These are phyloP conservation scores for Folsomia manolachei DNA, from an alignment of 2,888 invertebrate genomes.

Conservation along the genomic window DNA sequence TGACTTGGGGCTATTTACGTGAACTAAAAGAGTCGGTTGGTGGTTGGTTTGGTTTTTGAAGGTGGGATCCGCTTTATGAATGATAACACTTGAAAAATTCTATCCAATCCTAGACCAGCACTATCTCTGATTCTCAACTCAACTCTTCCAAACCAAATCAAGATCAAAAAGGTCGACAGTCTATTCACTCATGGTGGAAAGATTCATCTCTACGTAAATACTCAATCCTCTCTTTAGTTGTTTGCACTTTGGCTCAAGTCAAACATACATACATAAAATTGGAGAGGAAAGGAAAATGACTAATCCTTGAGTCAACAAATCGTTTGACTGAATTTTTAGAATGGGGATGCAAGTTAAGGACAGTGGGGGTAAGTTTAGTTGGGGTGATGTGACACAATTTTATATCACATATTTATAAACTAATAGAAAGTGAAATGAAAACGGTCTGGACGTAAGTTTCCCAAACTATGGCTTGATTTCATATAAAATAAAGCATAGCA, in stretches of 20 bases:
- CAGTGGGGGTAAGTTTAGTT: too few relatives aligned
- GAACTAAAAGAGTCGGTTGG: not conserved
- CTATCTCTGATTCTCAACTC: too few relatives aligned
- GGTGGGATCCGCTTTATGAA: slow-evolving; percentile 39
- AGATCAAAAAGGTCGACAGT: not conserved
- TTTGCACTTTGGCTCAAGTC: not conserved
- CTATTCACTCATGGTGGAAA: not conserved
- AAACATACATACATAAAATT: not conserved
- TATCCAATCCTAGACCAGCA: not conserved
- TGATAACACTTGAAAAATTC: slow-evolving; percentile 32
- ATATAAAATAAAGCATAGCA: too few relatives aligned
- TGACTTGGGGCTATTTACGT: not conserved
- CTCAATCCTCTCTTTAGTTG: not conserved
- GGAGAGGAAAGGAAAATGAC: too few relatives aligned
- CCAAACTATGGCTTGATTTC: too few relatives aligned
- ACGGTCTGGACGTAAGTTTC: too few relatives aligned
- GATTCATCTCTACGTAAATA: too few relatives aligned
- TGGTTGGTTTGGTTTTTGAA: slow-evolving; percentile 27
- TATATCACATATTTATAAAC: too few relatives aligned
- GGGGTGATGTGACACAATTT: too few relatives aligned
- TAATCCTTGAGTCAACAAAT: not conserved
- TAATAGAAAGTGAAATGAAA: too few relatives aligned
- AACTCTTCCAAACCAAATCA: not conserved
- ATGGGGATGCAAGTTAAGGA: too few relatives aligned
- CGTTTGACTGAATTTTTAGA: too few relatives aligned